phyloP scores from a whole-genome alignment of 2,113 vertebrate species.

The Marmota monax region DNA sequence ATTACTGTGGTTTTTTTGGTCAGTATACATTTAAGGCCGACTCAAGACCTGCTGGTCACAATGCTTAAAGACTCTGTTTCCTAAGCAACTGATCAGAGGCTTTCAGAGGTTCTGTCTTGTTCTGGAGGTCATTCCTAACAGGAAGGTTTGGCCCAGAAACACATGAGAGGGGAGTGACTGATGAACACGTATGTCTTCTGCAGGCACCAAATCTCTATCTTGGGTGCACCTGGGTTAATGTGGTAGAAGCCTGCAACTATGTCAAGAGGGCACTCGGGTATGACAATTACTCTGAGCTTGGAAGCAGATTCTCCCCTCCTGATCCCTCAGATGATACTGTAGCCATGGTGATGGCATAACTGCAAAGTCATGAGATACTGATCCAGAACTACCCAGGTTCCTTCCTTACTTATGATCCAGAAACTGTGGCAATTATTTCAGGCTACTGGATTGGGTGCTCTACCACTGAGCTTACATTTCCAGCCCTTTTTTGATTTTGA shows the following conservation, averaged over 20 bases:
- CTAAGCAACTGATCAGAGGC: background rate
- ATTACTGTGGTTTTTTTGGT: background rate
- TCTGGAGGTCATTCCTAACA: background rate
- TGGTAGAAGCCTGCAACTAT: no score
- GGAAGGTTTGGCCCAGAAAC: background rate
- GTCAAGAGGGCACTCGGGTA: no score
- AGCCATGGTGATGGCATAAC: background rate
- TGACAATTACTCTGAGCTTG: background rate
- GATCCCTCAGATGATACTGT: background rate
- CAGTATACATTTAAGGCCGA: background rate
- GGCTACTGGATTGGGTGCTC: background rate
- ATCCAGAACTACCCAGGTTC: background rate
- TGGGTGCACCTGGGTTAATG: no score
- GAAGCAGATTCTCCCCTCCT: background rate
- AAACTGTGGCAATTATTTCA: background rate
- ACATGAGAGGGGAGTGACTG: background rate
- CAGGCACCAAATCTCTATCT: no score
- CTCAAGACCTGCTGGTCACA: background rate
- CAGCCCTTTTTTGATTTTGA: no score
- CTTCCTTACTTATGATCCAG: background rate
- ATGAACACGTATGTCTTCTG: no score
- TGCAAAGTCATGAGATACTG: background rate
- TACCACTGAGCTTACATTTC: no score
- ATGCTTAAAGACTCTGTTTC: background rate
- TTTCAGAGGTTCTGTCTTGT: background rate